phyloP scores from a whole-genome alignment of 2,888 invertebrate species.

The Campopleginae sp. region DNA sequence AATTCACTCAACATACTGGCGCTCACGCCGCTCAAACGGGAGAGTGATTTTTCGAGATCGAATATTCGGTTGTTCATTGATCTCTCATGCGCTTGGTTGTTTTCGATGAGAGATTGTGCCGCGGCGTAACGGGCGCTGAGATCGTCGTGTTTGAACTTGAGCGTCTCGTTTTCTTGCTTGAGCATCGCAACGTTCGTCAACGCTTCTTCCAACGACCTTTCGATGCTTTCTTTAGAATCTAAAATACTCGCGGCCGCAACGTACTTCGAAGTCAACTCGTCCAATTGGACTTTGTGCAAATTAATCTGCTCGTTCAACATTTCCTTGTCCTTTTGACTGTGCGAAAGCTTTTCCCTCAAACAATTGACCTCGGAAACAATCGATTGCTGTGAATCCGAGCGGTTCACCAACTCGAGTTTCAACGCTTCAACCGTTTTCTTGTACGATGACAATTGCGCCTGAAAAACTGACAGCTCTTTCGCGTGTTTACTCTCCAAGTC shows the following conservation, averaged over 20 bases:
- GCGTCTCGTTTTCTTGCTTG: constrained; percentile 77
- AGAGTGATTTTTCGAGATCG: constrained; percentile 78
- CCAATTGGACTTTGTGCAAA: constrained; percentile 78
- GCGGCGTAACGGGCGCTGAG: constrained; percentile 78
- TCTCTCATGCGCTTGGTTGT: constrained; percentile 76
- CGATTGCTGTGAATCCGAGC: constrained; percentile 74
- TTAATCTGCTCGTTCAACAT: constrained; percentile 78
- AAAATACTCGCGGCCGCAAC: constrained; percentile 77
- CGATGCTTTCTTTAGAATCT: constrained; percentile 82
- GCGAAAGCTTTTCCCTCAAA: constrained; percentile 74
- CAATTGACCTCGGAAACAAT: constrained; percentile 73
- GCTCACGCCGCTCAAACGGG: constrained; percentile 78
- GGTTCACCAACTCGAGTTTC: constrained; percentile 78
- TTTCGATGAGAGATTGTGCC: constrained; percentile 78
- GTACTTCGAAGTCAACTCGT: constrained; percentile 81
- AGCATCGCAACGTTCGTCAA: constrained; percentile 75
- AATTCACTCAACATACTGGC: constrained; percentile 76
- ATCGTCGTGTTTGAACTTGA: constrained; percentile 78
- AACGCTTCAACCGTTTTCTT: constrained; percentile 79
- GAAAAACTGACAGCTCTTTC: constrained; percentile 80
- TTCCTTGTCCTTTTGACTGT: constrained; percentile 75
- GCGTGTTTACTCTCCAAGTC: constrained; percentile 78
- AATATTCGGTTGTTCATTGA: constrained; percentile 74
- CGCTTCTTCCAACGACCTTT: constrained; percentile 81
- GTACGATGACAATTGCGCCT: constrained; percentile 77